phyloP scores from a whole-genome alignment of 2,888 invertebrate genomes.

The Gymnosoma rotundatum region DNA sequence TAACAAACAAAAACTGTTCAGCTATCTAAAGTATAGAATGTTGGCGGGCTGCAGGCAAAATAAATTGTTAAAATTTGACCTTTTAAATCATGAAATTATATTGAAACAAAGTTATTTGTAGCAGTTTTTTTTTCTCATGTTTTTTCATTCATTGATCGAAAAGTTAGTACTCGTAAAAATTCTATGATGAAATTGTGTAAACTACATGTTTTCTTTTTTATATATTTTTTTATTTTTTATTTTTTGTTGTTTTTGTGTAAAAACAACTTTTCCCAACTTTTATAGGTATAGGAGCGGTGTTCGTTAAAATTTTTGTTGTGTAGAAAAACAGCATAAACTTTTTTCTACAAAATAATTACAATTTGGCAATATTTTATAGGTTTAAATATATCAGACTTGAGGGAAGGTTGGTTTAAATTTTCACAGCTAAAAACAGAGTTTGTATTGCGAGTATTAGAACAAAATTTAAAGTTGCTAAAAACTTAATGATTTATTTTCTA shows the following conservation, averaged over 20 bases:
- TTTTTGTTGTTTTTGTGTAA: neutral
- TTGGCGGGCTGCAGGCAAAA: constrained; percentile 16
- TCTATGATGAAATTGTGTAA: constrained; percentile 34
- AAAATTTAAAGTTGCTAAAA: neutral
- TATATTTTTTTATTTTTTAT: no score
- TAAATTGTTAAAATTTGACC: constrained; percentile 39
- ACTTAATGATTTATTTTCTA: no score
- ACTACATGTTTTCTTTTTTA: neutral
- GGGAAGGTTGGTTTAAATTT: constrained; percentile 9
- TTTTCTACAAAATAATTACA: constrained; percentile 8
- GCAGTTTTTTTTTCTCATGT: neutral
- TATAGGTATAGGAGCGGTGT: neutral
- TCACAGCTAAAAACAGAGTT: neutral
- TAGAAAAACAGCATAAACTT: neutral
- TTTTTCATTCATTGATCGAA: no score
- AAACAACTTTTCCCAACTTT: constrained; percentile 16
- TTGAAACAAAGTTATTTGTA: constrained; percentile 30
- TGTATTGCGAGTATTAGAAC: neutral
- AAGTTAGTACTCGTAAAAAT: constrained; percentile 14
- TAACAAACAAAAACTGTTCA: constrained; percentile 18
- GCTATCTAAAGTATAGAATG: constrained; percentile 4
- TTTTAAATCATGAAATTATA: constrained; percentile 26
- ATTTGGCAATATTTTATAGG: constrained; percentile 26
- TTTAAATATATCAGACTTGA: constrained; percentile 25
- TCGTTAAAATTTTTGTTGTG: constrained; percentile 16